Percentiles rank a stretch among this genome's conserved stretches.
Conservation (phyloP, 2,797 vertebrate species). For the Lophius americanus region DNA sequence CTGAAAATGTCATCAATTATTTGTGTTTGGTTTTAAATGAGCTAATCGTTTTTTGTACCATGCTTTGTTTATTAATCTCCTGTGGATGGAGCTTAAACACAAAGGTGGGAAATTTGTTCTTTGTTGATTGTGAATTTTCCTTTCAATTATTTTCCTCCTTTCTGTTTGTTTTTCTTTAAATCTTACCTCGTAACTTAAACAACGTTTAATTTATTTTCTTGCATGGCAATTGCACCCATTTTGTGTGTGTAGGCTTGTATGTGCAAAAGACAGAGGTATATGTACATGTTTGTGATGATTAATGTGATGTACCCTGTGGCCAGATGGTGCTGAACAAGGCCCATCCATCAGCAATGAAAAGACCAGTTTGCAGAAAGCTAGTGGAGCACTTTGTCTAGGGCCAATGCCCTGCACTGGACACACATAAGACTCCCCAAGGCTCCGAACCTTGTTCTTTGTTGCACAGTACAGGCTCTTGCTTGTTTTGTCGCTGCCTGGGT, state of each 20-base stretch:
- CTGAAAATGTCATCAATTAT: constrained; percentile 67
- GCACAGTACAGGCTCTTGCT: constrained; percentile 29
- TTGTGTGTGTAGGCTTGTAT: constrained; percentile 38
- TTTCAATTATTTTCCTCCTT: background rate
- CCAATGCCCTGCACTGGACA: constrained; percentile 66
- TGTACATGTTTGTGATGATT: constrained; percentile 71
- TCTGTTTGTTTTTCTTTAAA: constrained; percentile 5
- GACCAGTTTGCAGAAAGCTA: constrained; percentile 79
- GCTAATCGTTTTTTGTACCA: constrained; percentile 55
- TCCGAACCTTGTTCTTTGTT: constrained; percentile 49
- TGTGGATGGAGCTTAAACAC: constrained; percentile 39
- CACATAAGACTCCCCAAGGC: constrained; percentile 43
- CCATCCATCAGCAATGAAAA: constrained; percentile 82
- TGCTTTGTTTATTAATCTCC: constrained; percentile 42
- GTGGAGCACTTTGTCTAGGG: constrained; percentile 77
- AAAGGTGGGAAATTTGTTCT: constrained; percentile 28
- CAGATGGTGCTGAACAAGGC: constrained; percentile 79
- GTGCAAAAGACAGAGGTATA: constrained; percentile 31
- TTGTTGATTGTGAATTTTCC: background rate
- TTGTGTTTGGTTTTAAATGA: constrained; percentile 67
- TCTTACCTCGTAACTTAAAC: constrained; percentile 20
- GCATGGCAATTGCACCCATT: constrained; percentile 33
- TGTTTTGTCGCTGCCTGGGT: constrained; percentile 7
- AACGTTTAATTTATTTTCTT: constrained; percentile 13
- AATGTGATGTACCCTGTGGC: constrained; percentile 78